phyloP scores from a whole-genome alignment of 2,797 vertebrate species.

The Micropoecilia bifurca region DNA sequence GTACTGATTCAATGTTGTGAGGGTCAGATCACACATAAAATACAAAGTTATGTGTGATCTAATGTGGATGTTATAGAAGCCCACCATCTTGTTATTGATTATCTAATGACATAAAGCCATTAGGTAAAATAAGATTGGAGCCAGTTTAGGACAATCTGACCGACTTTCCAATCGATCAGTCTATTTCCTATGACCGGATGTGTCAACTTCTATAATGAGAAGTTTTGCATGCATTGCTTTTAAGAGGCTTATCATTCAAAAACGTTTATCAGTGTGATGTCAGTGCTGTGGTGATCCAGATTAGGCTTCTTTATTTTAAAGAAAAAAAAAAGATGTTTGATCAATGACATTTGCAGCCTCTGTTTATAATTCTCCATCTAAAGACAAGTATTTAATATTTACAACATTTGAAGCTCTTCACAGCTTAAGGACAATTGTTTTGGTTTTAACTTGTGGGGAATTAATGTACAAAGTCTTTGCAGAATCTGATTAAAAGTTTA shows the following conservation, averaged over 20 bases:
- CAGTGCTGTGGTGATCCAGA: neutral
- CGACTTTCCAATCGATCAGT: no score
- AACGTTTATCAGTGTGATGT: neutral
- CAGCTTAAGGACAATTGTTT: neutral
- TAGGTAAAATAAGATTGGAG: no score
- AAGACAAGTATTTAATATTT: neutral
- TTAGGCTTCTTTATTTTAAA: neutral
- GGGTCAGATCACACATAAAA: neutral
- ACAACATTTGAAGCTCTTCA: neutral
- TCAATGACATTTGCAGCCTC: neutral
- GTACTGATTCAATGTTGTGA: neutral
- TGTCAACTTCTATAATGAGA: neutral
- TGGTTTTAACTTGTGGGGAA: neutral
- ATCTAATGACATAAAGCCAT: no score
- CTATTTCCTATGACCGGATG: no score
- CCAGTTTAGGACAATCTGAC: no score
- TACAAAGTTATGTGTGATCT: neutral
- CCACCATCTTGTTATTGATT: neutral
- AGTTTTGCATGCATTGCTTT: neutral
- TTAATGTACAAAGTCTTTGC: neutral
- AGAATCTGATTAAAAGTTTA: neutral
- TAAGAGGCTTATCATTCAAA: neutral
- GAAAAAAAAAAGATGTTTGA: neutral
- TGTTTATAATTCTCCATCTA: neutral
- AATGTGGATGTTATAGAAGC: neutral